phyloP scores from a whole-genome alignment of 1,140 invertebrate genomes.

The Oreohelix idahoensis region DNA sequence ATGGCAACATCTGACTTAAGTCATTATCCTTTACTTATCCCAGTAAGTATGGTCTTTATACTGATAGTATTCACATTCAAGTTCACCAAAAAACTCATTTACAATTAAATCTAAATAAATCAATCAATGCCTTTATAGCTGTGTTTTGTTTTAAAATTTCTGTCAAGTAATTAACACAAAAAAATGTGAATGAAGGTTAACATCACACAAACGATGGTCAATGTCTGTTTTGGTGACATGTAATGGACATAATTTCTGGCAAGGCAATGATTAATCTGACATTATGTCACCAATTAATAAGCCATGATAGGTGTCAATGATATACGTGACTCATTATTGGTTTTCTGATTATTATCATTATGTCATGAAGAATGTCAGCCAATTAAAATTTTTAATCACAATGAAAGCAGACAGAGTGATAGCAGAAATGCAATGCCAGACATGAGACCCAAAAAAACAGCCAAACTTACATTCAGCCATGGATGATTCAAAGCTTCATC shows the following conservation, averaged over 20 bases:
- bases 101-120: no score
- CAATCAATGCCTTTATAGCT: no score
- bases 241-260: background rate
- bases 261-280: conserved; percentile 5
- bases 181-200: background rate
- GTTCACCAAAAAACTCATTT: no score
- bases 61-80: no score
- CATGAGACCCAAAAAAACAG: background rate
- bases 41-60: no score
- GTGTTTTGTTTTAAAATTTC: no score
- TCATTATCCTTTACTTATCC: no score
- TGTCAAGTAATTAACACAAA: no score
- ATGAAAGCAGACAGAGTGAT: background rate
- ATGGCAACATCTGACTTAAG: no score
- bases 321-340: background rate
- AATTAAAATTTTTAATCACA: background rate
- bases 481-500: conserved; percentile 96
- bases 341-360: background rate
- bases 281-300: conserved; percentile 9
- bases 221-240: background rate
- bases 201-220: background rate
- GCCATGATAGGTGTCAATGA: background rate
- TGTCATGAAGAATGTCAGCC: background rate
- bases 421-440: conserved; percentile 4
- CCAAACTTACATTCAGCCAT: conserved; percentile 81